Evolutionary conservation across 2,888 invertebrate species (phyloP).

Genomic region (Lottia gigantea): DNA sequence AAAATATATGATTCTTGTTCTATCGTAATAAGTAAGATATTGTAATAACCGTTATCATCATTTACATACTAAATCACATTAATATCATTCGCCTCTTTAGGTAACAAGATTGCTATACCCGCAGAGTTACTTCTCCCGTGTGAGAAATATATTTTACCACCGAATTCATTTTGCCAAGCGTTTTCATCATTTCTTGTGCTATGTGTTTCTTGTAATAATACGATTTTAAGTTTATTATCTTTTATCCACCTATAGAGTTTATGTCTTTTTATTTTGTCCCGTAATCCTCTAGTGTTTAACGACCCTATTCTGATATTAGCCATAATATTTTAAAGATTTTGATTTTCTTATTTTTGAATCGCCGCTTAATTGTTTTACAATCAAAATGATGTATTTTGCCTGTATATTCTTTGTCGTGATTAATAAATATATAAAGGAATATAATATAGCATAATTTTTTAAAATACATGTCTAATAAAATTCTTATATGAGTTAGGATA

Average conservation of each 20-base stretch:
- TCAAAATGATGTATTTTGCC: too few species aligned
- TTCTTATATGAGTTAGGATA: too few species aligned
- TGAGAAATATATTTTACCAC: neutral
- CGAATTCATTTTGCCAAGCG: neutral
- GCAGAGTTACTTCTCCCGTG: neutral
- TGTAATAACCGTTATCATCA: neutral
- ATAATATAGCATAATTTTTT: too few species aligned
- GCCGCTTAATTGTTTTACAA: too few species aligned
- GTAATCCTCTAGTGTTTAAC: slow-evolving; percentile 9
- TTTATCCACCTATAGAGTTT: slow-evolving; percentile 11
- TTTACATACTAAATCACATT: neutral
- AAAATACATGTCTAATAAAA: too few species aligned
- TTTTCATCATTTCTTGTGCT: slow-evolving; percentile 3
- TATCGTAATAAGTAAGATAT: neutral
- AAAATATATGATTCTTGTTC: neutral
- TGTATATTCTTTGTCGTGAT: too few species aligned
- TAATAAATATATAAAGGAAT: too few species aligned
- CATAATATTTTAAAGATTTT: too few species aligned
- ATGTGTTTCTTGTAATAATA: slow-evolving; percentile 18
- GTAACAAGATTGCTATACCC: neutral
- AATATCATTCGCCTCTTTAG: neutral
- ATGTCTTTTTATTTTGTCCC: slow-evolving; percentile 12
- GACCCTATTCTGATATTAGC: neutral
- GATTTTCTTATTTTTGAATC: too few species aligned
- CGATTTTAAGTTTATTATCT: slow-evolving; percentile 11